These are phyloP conservation scores for Xestobium rufovillosum DNA, from an alignment of 2,888 invertebrate genomes.

Conservation along the genomic window DNA sequence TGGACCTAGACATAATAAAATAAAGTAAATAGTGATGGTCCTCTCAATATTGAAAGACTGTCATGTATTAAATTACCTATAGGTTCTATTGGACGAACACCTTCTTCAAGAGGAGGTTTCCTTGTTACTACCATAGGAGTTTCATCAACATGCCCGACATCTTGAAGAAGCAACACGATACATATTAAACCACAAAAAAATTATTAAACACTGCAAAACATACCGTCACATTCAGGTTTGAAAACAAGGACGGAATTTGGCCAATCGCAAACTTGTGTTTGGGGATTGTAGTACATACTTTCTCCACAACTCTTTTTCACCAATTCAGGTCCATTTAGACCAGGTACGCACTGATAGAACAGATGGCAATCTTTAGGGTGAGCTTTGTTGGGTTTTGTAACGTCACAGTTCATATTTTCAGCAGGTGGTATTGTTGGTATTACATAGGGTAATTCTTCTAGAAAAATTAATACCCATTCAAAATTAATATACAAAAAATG, in stretches of 20 bases:
- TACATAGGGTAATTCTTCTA: too few species aligned
- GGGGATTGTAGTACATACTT: constrained; percentile 60
- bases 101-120: too few species aligned
- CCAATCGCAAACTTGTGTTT: constrained; percentile 47
- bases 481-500: too few species aligned
- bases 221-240: constrained; percentile 52
- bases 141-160: background rate
- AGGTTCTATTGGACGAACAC: too few species aligned
- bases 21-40: background rate
- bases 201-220: too few species aligned
- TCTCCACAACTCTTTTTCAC: constrained; percentile 60
- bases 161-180: too few species aligned
- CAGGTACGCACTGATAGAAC: constrained; percentile 61
- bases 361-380: constrained; percentile 59
- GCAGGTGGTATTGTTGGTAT: too few species aligned
- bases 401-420: too few species aligned
- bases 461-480: too few species aligned
- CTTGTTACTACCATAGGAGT: constrained; percentile 1
- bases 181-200: background rate
- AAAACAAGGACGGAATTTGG: constrained; percentile 46
- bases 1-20: constrained; percentile 12
- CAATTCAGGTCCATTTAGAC: constrained; percentile 29
- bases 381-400: constrained; percentile 49
- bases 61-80: too few species aligned
- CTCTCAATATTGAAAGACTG: too few species aligned